Evolutionary conservation across 2,888 invertebrate genomes (phyloP).

Genomic region (Hetaerina titia): DNA sequence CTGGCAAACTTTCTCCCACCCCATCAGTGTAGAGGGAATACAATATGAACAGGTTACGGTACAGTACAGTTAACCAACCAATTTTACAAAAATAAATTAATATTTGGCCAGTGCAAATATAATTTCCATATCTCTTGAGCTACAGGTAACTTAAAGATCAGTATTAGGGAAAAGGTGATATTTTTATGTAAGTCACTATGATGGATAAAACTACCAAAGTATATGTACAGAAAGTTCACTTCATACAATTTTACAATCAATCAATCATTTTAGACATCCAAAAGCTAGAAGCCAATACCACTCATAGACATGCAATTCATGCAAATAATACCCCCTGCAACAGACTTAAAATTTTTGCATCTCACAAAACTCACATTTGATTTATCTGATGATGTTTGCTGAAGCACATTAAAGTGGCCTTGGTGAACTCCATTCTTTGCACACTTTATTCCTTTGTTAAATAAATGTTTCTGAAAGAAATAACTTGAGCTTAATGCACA

Average conservation of each 20-base stretch:
- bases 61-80: too few species aligned
- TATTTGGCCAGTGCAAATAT: neutral
- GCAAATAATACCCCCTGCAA: neutral
- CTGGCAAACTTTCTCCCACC: too few species aligned
- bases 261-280: neutral
- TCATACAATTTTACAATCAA: neutral
- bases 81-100: too few species aligned
- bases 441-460: constrained; percentile 82
- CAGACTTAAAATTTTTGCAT: neutral
- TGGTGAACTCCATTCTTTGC: constrained; percentile 70
- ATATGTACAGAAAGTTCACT: neutral
- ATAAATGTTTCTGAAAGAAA: constrained; percentile 83
- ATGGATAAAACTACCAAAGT: neutral
- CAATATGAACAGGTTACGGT: too few species aligned
- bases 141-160: neutral
- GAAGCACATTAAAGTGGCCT: constrained; percentile 68
- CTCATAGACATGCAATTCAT: neutral
- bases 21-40: too few species aligned
- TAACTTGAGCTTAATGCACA: neutral
- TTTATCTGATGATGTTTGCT: constrained; percentile 75
- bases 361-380: constrained; percentile 75
- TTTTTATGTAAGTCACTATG: neutral
- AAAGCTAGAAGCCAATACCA: neutral
- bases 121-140: neutral
- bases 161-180: neutral